Evolutionary conservation across 2,888 invertebrate species (phyloP).

Genomic region (Watsonalla cultraria): DNA sequence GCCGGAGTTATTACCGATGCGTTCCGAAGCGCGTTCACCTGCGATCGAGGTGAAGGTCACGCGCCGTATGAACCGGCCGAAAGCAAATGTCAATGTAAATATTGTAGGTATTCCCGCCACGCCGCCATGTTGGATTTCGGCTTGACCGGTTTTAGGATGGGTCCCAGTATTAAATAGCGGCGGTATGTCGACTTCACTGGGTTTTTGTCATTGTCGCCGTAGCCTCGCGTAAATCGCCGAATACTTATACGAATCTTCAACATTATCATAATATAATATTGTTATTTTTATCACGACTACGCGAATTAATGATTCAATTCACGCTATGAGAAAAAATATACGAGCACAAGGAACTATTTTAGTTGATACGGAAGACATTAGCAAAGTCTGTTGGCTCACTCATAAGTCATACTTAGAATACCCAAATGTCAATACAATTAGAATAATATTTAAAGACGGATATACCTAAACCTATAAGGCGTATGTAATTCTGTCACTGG

Average conservation of each 20-base stretch:
- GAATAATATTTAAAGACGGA: too few species aligned
- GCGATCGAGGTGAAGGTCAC: conserved; percentile 74
- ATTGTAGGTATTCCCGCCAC: conserved; percentile 51
- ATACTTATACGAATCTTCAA: conserved; percentile 7
- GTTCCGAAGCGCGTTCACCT: conserved; percentile 59
- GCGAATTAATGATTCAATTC: conserved; percentile 9
- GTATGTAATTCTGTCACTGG: too few species aligned
- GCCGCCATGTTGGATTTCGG: conserved; percentile 64
- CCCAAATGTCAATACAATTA: too few species aligned
- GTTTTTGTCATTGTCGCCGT: conserved; percentile 29
- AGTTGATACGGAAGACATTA: too few species aligned
- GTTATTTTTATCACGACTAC: conserved; percentile 12
- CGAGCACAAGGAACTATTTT: neutral
- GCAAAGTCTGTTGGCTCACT: too few species aligned
- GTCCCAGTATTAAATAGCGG: conserved; percentile 23
- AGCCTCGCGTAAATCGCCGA: conserved; percentile 8
- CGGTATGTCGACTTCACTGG: conserved; percentile 45
- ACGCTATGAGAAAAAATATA: neutral
- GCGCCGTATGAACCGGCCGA: conserved; percentile 42
- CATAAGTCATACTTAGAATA: too few species aligned
- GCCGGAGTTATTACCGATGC: conserved; percentile 20
- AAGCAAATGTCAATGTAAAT: conserved; percentile 64
- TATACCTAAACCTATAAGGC: too few species aligned
- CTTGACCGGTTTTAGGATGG: conserved; percentile 57
- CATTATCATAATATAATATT: conserved; percentile 17